Conservation (phyloP, 2,888 invertebrate species). For the Nipponacmea schrenckii region DNA sequence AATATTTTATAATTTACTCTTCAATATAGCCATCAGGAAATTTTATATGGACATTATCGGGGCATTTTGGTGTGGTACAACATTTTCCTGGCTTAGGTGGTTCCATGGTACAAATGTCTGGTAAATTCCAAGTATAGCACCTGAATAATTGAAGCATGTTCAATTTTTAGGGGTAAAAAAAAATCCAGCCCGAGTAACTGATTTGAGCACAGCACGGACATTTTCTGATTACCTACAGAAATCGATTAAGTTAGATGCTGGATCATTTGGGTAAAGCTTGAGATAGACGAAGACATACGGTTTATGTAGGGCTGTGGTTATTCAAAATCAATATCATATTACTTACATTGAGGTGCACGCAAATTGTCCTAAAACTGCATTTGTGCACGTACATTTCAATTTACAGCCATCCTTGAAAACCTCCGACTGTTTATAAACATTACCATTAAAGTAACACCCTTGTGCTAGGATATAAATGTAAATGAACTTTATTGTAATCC, state of each 20-base stretch:
- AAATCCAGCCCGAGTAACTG: too few species aligned
- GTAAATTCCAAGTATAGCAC: conserved; percentile 37
- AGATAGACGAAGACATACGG: too few species aligned
- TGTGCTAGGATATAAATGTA: too few species aligned
- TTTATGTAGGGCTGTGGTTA: too few species aligned
- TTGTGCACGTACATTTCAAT: conserved; percentile 35
- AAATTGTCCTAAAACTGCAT: conserved; percentile 30
- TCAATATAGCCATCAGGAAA: conserved; percentile 28
- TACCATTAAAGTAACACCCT: conserved; percentile 43
- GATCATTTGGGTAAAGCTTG: not conserved
- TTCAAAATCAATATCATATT: too few species aligned
- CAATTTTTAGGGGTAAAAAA: not conserved
- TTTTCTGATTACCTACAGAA: too few species aligned
- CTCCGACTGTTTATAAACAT: conserved; percentile 39
- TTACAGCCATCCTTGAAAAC: conserved; percentile 36
- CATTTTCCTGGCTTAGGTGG: conserved; percentile 42
- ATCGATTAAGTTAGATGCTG: too few species aligned
- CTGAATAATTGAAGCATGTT: conserved; percentile 24
- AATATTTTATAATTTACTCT: too few species aligned
- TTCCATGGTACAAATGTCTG: conserved; percentile 32
- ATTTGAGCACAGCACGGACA: too few species aligned
- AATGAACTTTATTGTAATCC: too few species aligned
- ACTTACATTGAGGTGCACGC: conserved; percentile 23
- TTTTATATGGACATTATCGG: conserved; percentile 34
- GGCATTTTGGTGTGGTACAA: conserved; percentile 40